A percentile compares a stretch with the other conserved stretches of the same genome.
Conservation (phyloP, 2,888 invertebrate species). For the Orthosia cruda region DNA sequence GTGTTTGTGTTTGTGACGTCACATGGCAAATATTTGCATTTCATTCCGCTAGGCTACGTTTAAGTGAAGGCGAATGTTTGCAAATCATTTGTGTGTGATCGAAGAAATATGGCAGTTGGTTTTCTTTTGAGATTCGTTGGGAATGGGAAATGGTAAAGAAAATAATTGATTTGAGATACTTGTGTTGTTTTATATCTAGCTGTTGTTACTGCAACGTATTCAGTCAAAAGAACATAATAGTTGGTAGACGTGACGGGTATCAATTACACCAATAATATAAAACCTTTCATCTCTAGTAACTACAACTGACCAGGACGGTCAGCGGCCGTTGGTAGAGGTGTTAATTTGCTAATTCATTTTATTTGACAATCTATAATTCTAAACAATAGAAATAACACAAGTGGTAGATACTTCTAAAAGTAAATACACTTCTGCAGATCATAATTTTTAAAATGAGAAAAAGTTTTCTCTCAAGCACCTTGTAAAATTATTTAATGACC, state of each 20-base stretch:
- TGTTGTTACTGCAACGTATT: no score
- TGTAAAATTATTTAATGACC: not conserved
- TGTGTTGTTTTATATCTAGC: not conserved
- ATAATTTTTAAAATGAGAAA: not conserved
- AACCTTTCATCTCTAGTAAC: no score
- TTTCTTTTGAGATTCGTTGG: conserved; percentile 11
- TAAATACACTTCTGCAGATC: not conserved
- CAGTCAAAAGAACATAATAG: no score
- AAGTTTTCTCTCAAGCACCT: not conserved
- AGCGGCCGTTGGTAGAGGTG: no score
- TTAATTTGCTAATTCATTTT: no score
- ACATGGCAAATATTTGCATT: conserved; percentile 55
- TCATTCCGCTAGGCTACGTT: conserved; percentile 44
- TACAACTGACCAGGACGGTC: no score
- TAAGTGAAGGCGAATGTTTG: conserved; percentile 40
- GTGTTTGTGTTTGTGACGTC: conserved; percentile 41
- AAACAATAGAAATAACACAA: not conserved
- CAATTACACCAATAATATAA: no score
- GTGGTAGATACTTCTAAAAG: not conserved
- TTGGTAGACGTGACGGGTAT: no score
- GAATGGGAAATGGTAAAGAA: not conserved
- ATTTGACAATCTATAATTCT: not conserved
- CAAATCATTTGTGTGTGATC: conserved; percentile 34
- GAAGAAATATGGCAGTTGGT: conserved; percentile 5
- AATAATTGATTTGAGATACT: not conserved